Conservation (phyloP, 2,113 vertebrate genomes). For the Sebastes schlegelii region DNA sequence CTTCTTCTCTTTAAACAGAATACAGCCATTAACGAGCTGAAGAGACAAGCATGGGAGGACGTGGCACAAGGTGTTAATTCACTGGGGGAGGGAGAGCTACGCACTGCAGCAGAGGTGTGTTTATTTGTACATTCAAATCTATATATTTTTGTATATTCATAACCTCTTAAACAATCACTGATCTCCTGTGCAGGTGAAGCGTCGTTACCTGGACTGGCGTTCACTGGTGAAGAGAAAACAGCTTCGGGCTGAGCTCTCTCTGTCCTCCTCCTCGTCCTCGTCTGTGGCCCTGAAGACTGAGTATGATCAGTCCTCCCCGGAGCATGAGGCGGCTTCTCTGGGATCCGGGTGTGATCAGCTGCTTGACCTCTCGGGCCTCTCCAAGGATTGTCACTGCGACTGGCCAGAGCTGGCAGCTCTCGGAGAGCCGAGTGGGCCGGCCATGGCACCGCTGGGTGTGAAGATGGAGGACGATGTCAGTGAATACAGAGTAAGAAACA, state of each 20-base stretch:
- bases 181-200: slow-evolving; percentile 84
- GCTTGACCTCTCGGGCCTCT: slow-evolving; percentile 89
- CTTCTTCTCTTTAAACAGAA: slow-evolving; percentile 79
- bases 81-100: slow-evolving; percentile 92
- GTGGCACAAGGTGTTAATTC: slow-evolving; percentile 94
- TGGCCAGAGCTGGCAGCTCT: slow-evolving; percentile 92
- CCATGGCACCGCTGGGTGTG: slow-evolving; percentile 81
- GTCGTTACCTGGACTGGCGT: slow-evolving; percentile 93
- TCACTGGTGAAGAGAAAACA: slow-evolving; percentile 93
- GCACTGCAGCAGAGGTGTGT: slow-evolving; percentile 88
- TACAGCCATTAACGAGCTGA: slow-evolving; percentile 96
- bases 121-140: background rate
- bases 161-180: background rate
- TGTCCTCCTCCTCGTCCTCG: slow-evolving; percentile 65
- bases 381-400: slow-evolving; percentile 89
- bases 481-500: slow-evolving; percentile 80
- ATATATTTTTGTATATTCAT: background rate
- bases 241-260: slow-evolving; percentile 88
- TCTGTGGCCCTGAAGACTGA: slow-evolving; percentile 85
- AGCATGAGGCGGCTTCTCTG: slow-evolving; percentile 86
- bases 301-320: slow-evolving; percentile 89
- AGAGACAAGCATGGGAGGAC: slow-evolving; percentile 95
- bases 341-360: slow-evolving; percentile 89
- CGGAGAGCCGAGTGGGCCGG: slow-evolving; percentile 84
- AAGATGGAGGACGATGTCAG: slow-evolving; percentile 92